A percentile compares a stretch with the other conserved stretches of the same genome.
These are phyloP conservation scores for Ceuthmochares aereus DNA, from an alignment of 2,113 vertebrate genomes.

Conservation along the genomic window DNA sequence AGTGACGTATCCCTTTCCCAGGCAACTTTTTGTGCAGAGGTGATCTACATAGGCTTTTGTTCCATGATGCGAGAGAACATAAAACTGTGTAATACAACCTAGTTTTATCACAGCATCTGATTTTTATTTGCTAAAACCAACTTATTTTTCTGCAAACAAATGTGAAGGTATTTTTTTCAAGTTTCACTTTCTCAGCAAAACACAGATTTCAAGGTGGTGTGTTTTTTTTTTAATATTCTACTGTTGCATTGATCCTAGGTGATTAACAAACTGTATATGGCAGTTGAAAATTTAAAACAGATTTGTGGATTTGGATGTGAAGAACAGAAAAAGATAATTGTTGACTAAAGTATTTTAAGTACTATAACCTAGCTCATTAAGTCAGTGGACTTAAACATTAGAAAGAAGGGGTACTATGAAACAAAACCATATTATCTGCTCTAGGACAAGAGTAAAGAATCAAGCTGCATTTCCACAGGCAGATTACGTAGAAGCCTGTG, in stretches of 20 bases:
- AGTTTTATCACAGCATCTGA: neutral
- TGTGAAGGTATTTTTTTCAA: neutral
- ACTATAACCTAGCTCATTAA: neutral
- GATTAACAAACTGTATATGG: neutral
- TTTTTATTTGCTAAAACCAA: neutral
- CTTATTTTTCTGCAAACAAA: neutral
- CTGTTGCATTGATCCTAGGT: neutral
- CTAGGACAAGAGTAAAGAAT: neutral
- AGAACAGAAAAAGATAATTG: neutral
- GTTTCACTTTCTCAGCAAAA: neutral
- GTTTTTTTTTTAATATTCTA: neutral
- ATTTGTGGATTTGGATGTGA: neutral
- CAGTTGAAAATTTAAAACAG: neutral
- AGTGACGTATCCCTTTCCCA: neutral
- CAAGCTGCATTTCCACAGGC: neutral
- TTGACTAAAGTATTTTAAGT: neutral
- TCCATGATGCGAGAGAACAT: neutral
- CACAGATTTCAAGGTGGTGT: neutral
- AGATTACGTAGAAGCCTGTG: neutral
- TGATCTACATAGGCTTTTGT: neutral
- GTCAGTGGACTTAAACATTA: neutral
- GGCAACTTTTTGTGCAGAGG: neutral
- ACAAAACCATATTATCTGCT: neutral
- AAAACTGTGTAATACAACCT: neutral
- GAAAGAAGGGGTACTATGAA: neutral